Base-by-base conservation (phyloP, 2,113 vertebrate species). In the Petrocephalus microphthalmus region DNA sequence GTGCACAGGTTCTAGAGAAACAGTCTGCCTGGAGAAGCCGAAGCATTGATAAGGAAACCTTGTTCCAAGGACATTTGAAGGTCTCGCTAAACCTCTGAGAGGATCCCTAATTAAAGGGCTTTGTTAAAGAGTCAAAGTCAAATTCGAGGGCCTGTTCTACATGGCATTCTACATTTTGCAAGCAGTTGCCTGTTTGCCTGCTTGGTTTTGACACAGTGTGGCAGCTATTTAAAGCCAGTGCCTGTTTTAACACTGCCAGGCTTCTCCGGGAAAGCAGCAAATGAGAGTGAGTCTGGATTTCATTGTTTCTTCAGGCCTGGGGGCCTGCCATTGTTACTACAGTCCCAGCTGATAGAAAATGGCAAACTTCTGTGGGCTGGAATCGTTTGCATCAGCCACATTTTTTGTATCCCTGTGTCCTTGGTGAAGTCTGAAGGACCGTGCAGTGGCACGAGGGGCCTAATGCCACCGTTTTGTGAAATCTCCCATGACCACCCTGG, bases 81-180 rank as follows among this genome's bases (percentile, higher is more conserved):
- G 60, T 81, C 49, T 74, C 1, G 11, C 7, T 78, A 86, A 86
- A 57, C 49, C 83, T 89, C 51, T 47, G 51, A 54, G 49, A 64
- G 33, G 29, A 49, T 37, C 33, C 33, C 20, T 86, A 89, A 89
- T 89, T 89, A 89, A 78, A 86, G 47, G 45, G 1, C 51, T n/a
- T 86, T 29, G 22, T 86, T 51, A 57, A 54, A 11, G 37, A 37
- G 42, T 42, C 47, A 33, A 42, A 89, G 37, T 74, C 60, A n/a
- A 52, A 52, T 54, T 25, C 71, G 19, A 37, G 15, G 49, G 3
- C 84, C 60, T 33, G 49, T 49, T 56, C 13, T 7, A 2, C 11
- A 19, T 42, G 17, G n/a, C 0, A 15, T 20, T 52, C 51, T 7
- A 84, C 4, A 13, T 42, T 33, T 33, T 85, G 15, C 64, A 20